Base-by-base conservation (phyloP, 2,797 vertebrate species). In the Gymnoscopelus braueri region DNA sequence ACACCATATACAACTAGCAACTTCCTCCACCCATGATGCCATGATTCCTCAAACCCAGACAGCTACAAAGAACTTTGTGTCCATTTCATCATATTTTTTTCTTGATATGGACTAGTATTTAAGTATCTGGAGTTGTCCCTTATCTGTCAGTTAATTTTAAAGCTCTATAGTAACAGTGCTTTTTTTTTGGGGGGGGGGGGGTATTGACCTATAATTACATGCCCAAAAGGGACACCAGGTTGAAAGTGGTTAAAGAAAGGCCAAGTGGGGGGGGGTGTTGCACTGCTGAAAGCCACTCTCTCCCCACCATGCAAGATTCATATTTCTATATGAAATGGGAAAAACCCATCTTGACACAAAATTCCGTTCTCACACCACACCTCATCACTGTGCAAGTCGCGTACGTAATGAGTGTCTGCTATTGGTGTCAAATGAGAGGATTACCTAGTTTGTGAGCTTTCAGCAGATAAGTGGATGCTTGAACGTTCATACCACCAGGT, bases 381-480 rank as follows among this genome's bases (percentile, higher is more conserved):
- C 61, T 49, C 39, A 19, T 32, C 13, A 54, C 66, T 44, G 65
- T 73, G 66, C 66, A 75, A 72, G 79, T 64, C 66, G 76, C 54
- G 72, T 67, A 3, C 71, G 79, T 80, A 88, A 84, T 82, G 83
- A 84, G 80, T 72, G 70, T 84, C 84, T 84, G 82, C 32, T 79
- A 55, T 15, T 66, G 82, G 83, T 83, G 86, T 84, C 83, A 80
- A 67, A 81, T 79, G 72, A 75, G 79, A 83, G 77, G 83, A 87
- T 88, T 82, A 82, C 64, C 83, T 86, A 62, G 71, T 84, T 85
- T 84, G 72, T 71, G 81, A 76, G 77, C 81, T 89, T 83, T 87
- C 77, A 84, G 3, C 55, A 80, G 80, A 81, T 87, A 85, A 90
- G 80, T 84, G 83, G 87, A 62, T 63, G 78, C 78, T 69, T 81